phyloP scores from a whole-genome alignment of 1,140 invertebrate species.

The Lithobius niger region DNA sequence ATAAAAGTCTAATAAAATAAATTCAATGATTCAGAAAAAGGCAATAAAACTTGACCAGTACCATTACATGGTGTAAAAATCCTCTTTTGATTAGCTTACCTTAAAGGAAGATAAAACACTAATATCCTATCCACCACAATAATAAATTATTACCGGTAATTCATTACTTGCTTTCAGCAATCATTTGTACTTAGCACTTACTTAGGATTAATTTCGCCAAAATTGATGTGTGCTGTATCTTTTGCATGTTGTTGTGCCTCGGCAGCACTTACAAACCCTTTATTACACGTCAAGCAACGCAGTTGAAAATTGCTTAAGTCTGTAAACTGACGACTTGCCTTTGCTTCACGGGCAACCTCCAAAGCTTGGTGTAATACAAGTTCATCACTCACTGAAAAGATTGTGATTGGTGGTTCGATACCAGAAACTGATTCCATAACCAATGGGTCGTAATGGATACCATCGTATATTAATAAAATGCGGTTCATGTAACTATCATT shows the following conservation, averaged over 20 bases:
- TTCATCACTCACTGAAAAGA: conserved; percentile 58
- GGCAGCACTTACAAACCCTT: conserved; percentile 53
- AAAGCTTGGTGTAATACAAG: conserved; percentile 59
- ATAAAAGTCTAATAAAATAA: too few relatives aligned
- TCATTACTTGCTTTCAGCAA: too few relatives aligned
- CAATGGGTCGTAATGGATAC: conserved; percentile 90
- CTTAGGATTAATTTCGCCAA: conserved; percentile 70
- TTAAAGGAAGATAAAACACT: too few relatives aligned
- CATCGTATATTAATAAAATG: conserved; percentile 86
- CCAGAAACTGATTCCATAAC: conserved; percentile 54
- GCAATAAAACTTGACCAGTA: too few relatives aligned
- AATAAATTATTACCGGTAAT: too few relatives aligned
- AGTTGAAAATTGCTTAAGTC: conserved; percentile 75
- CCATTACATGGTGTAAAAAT: too few relatives aligned
- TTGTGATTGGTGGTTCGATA: conserved; percentile 37
- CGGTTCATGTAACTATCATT: conserved; percentile 69
- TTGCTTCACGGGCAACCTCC: conserved; percentile 70
- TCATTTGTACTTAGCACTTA: too few relatives aligned
- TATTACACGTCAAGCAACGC: conserved; percentile 63
- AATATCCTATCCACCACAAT: too few relatives aligned
- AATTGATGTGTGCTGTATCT: conserved; percentile 66
- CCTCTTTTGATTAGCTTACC: too few relatives aligned
- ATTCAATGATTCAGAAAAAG: too few relatives aligned
- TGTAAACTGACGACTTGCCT: conserved; percentile 73
- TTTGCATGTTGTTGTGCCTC: conserved; percentile 73